Conservation (phyloP, 1,140 invertebrate genomes). For the Drosophila sp. region DNA sequence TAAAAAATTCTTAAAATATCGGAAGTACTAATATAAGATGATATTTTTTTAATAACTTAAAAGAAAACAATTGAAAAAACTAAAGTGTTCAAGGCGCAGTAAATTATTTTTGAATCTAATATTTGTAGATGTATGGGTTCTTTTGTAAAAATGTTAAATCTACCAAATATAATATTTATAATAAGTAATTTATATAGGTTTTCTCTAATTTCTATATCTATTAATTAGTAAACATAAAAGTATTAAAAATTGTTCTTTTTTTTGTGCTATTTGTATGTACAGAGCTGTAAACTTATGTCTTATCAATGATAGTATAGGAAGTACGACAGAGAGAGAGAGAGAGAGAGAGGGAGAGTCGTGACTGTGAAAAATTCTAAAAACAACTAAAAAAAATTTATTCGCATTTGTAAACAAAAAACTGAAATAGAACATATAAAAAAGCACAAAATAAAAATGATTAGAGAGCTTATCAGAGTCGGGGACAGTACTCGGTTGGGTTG, state of each 20-base stretch:
- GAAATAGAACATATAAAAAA: not conserved
- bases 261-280: not conserved
- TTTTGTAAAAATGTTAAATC: no score
- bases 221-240: not conserved
- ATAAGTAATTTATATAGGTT: no score
- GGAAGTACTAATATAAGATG: not conserved
- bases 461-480: constrained; percentile 1
- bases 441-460: constrained; percentile 12
- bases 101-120: no score
- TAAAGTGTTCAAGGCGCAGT: no score
- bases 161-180: no score
- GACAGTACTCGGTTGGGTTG: not conserved
- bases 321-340: not conserved
- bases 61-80: no score
- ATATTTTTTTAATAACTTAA: not conserved
- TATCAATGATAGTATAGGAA: constrained; percentile 16
- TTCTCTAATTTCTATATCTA: no score
- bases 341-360: not conserved
- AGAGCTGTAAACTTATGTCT: not conserved
- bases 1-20: no score
- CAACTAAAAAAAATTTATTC: not conserved
- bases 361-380: not conserved
- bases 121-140: no score
- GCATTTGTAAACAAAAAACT: constrained; percentile 23
- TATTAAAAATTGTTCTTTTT: not conserved